A percentile compares a stretch with the other conserved stretches of the same genome.
Evolutionary conservation across 2,888 invertebrate genomes (phyloP).

Genomic region (Drosophila multiciliata): DNA sequence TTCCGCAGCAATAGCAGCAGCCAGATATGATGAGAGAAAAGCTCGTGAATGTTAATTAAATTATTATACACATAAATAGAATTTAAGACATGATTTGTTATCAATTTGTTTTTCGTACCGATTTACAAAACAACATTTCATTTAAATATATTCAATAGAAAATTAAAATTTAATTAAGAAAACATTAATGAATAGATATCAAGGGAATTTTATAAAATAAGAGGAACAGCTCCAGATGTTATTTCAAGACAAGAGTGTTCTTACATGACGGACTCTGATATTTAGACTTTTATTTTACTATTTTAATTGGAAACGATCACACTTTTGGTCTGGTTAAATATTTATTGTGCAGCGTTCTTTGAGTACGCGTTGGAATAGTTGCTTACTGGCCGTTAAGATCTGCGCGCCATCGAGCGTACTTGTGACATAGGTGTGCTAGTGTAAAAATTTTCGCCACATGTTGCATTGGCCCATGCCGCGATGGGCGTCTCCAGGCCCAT

Average conservation of each 20-base stretch:
- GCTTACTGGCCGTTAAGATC: conserved; percentile 34
- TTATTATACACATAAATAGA: conserved; percentile 1
- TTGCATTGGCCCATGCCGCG: conserved; percentile 31
- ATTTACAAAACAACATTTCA: not conserved
- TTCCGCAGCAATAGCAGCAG: conserved; percentile 23
- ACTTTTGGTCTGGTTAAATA: conserved; percentile 2
- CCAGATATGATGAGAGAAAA: conserved; percentile 42
- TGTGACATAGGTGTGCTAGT: conserved; percentile 69
- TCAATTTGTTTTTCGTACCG: not conserved
- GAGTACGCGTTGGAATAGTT: conserved; percentile 16
- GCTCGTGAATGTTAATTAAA: conserved; percentile 33
- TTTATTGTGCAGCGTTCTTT: conserved; percentile 34
- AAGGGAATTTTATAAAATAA: not conserved
- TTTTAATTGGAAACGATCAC: conserved; percentile 25
- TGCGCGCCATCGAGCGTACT: conserved; percentile 50
- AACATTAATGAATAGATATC: not conserved
- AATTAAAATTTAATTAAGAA: not conserved
- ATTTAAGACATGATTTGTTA: not conserved
- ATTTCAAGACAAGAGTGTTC: conserved; percentile 2
- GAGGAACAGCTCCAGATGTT: not conserved
- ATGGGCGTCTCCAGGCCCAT: conserved; percentile 20
- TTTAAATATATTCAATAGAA: too few relatives aligned
- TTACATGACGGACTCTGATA: conserved; percentile 34
- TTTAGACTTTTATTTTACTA: not conserved
- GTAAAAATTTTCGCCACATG: conserved; percentile 40